Conservation (phyloP, 1,140 invertebrate genomes). For the Metaphire vulgaris region DNA sequence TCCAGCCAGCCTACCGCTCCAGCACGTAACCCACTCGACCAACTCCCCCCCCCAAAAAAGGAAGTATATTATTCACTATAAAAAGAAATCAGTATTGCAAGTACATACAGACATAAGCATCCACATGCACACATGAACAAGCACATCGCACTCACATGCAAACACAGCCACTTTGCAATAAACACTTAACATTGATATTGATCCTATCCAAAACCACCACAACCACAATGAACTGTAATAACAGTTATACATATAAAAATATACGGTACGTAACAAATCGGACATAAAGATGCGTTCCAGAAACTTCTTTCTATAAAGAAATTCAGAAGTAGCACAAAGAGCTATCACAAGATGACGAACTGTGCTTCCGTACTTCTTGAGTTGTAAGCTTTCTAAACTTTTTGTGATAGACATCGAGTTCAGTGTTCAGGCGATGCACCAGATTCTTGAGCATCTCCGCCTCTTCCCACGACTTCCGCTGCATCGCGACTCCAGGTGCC, state of each 20-base stretch:
- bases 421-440: constrained; percentile 5
- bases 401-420: constrained; percentile 15
- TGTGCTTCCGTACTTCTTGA: neutral
- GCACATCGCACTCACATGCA: neutral
- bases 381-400: constrained; percentile 1
- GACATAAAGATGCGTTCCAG: no score
- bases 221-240: no score
- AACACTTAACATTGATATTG: no score
- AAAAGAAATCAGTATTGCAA: neutral
- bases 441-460: neutral
- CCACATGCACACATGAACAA: neutral
- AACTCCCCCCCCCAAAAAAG: no score
- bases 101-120: neutral
- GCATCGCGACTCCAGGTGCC: neutral
- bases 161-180: neutral
- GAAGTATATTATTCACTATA: neutral
- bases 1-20: no score
- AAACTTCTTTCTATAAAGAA: no score
- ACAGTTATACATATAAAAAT: no score
- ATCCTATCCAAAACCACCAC: no score
- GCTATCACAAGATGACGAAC: no score
- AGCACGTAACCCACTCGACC: no score
- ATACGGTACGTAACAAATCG: no score
- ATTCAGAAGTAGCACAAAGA: no score
- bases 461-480: constrained; percentile 7